Base-by-base conservation (phyloP, 2,888 invertebrate genomes). In the Cephus nigrinus region DNA sequence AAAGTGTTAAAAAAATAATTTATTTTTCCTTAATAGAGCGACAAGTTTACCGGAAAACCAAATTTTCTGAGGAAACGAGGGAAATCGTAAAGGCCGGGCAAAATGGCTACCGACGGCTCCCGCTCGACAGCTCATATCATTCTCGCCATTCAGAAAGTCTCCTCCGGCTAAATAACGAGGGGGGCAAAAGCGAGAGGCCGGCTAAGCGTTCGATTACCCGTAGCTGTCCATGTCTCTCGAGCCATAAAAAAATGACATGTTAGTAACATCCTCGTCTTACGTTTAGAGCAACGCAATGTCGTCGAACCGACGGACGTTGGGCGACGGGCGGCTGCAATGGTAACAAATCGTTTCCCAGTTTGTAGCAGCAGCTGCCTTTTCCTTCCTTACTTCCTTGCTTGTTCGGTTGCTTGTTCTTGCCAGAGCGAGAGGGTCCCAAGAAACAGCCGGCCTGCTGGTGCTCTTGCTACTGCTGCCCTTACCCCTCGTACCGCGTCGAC, bases 281-380 rank as follows among this genome's bases (percentile, higher is more conserved):
- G 23, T 23, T 9, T 2, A 23, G 23, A 55, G 55, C 55, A 55
- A 55, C 55, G 55, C 23, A 55, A 23, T 55, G 55, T 55, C 55
- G 55, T 55, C 55, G 55, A 55, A 55, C 55, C 55, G 55, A 55
- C 55, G 55, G 55, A 76, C 76, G 81, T 73, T 79, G 80, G 82
- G 81, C 84, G 84, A 84, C 84, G 82, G 83, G 80, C 84, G 82
- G 81, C 83, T 76, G 84, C 84, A 81, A 73, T 4, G 33, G 74
- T 74, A 73, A 81, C 81, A 81, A 82, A 82, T 81, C 82, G 80
- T 81, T 80, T 73, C 76, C 76, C 78, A 78, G 77, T 55, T 55
- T 23, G 55, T 55, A 55, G 78, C 80, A 80, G 87, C 88, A 88
- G 88, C 88, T 88, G 88, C 86, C 85, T 85, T 84, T 84, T 82